Base-by-base conservation (phyloP, 1,140 invertebrate genomes). In the Popillia japonica region DNA sequence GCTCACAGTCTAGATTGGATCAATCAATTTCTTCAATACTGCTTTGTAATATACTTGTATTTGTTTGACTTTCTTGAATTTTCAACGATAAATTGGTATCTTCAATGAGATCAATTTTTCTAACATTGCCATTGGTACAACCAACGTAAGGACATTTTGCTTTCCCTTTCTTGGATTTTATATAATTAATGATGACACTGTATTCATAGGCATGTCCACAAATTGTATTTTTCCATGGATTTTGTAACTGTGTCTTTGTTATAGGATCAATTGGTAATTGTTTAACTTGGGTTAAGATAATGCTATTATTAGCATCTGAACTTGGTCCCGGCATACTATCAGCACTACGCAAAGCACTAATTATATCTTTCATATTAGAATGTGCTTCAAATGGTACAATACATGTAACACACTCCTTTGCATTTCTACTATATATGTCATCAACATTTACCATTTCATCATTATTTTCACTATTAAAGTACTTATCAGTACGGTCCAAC, bases 141-240 rank as follows among this genome's bases (percentile, higher is more conserved):
- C 84, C 83, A 22, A 84, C 79, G 59, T 84, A 84, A 22, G 84
- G 84, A 77, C 83, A 84, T 75, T 81, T 81, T 42, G 80, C 81
- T 55, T 77, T 82, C 27, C 14, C 17, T 74, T 80, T 84, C 34
- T 77, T 80, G 11, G 77, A 79, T 72, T 81, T 83, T n/a, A 84
- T 80, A 78, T 84, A 83, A 20, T 79, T 68, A 17, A 79, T 76
- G 61, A 84, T 84, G 0, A 79, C 78, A 11, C 78, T 64, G 48
- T 80, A 79, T 59, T 84, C 84, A 79, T 84, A 84, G 17, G 82
- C 44, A 78, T 84, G 84, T 22, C 81, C 81, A 73, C 84, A 84
- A 9, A 44, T 81, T 61, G 75, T 79, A 55, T 81, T 84, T 61
- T 76, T 81, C 40, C 79, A 80, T 10, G 84, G 84, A 55, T 84